phyloP scores from a whole-genome alignment of 2,888 invertebrate genomes.

The Ditula angustiorana region DNA sequence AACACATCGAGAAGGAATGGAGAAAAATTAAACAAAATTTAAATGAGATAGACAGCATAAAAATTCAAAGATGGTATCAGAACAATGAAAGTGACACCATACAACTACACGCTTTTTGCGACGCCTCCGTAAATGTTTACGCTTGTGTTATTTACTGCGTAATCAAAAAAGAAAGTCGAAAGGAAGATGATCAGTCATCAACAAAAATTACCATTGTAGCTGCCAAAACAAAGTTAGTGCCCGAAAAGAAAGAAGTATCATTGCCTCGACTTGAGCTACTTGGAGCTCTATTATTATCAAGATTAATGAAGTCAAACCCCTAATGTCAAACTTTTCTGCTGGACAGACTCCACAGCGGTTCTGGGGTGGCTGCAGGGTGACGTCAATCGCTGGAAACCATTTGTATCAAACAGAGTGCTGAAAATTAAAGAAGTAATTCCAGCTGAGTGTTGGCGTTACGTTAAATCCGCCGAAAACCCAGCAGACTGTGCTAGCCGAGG shows the following conservation, averaged over 20 bases:
- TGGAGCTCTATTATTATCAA: neutral
- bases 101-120: constrained; percentile 41
- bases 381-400: constrained; percentile 42
- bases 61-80: constrained; percentile 27
- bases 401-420: constrained; percentile 42
- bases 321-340: constrained; percentile 35
- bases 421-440: constrained; percentile 38
- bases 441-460: constrained; percentile 42
- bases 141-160: constrained; percentile 40
- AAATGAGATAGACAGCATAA: constrained; percentile 17
- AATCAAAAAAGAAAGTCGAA: neutral
- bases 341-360: constrained; percentile 43
- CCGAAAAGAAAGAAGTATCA: constrained; percentile 36
- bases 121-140: constrained; percentile 5
- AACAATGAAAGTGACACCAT: constrained; percentile 20
- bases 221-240: constrained; percentile 12
- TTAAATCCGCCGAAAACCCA: constrained; percentile 43
- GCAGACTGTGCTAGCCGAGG: constrained; percentile 41
- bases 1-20: constrained; percentile 41
- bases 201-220: neutral
- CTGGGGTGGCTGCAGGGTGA: constrained; percentile 44
- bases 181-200: constrained; percentile 2
- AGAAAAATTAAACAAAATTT: constrained; percentile 33
- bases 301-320: neutral
- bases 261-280: constrained; percentile 5